Base-by-base conservation (phyloP, 2,113 vertebrate genomes). In the Sminthopsis crassicaudata region DNA sequence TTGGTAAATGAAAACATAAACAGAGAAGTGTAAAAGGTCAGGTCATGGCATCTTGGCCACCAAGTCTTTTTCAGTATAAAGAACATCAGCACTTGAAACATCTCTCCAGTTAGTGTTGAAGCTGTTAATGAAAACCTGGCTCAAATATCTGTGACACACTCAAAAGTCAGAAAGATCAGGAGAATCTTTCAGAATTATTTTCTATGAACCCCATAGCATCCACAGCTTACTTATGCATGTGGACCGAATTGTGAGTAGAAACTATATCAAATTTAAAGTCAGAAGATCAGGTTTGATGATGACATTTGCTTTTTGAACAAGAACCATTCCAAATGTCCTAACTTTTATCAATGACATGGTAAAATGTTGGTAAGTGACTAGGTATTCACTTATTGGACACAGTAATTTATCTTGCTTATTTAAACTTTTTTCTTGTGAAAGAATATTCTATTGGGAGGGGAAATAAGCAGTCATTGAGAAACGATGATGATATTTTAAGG, bases 31-130 rank as follows among this genome's bases (percentile, higher is more conserved):
- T 84, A 24, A 10, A 26, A 24, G 46, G 30, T 12, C 46, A 14
- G 46, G 7, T 24, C 46, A 76, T 6, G 23, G n/a, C 4, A 1
- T 42, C 60, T 30, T 48, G 42, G 0, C 67, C 10, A 8, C 16
- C 10, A 6, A 24, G n/a, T 2, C 67, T 9, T 1, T 0, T 5
- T 16, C 0, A 22, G 7, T 0, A 19, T 46, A 0, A 0, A 46
- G 36, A 52, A 6, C 0, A 3, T 53, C n/a, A 48, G 60, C 89
- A 26, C 88, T n/a, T 12, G 14, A 46, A 30, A 24, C 30, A 9
- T 2, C 36, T 14, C 30, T 52, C 24, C 12, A 16, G 16, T 16
- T 1, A 42, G 11, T 60, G 30, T 30, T 94, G n/a, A 90, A 57
- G 1, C 1, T 67, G 25, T 10, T 76, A 25, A 92, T 91, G 6